Conservation (phyloP, 2,888 invertebrate species). For the Cantharis lateralis region DNA sequence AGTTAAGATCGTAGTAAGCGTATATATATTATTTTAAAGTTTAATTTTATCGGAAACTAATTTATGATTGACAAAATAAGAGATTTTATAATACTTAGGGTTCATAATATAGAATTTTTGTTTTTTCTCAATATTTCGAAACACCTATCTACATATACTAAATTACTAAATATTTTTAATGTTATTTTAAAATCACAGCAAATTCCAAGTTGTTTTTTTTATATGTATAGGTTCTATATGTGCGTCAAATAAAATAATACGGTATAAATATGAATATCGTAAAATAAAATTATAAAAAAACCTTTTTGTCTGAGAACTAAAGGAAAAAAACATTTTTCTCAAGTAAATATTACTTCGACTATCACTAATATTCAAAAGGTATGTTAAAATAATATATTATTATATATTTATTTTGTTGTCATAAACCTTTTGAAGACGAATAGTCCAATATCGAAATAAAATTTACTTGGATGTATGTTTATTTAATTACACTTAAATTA, state of each 20-base stretch:
- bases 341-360: too few relatives aligned
- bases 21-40: slow-evolving; percentile 2
- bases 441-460: too few relatives aligned
- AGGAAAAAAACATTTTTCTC: too few relatives aligned
- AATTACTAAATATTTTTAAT: slow-evolving; percentile 18
- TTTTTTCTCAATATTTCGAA: neutral
- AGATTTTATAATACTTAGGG: slow-evolving; percentile 4
- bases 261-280: neutral
- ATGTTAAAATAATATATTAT: too few relatives aligned
- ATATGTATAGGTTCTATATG: slow-evolving; percentile 11
- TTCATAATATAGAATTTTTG: neutral
- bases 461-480: too few relatives aligned
- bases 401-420: too few relatives aligned
- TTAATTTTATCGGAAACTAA: slow-evolving; percentile 11
- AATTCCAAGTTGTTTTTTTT: slow-evolving; percentile 19
- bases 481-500: too few relatives aligned
- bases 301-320: too few relatives aligned
- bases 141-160: slow-evolving; percentile 18
- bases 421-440: too few relatives aligned
- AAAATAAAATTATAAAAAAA: neutral
- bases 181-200: slow-evolving; percentile 27
- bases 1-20: slow-evolving; percentile 17
- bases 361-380: too few relatives aligned
- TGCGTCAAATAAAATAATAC: slow-evolving; percentile 4
- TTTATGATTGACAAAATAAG: slow-evolving; percentile 10